A percentile compares a stretch with the other conserved stretches of the same genome.
Evolutionary conservation across 2,113 vertebrate genomes (phyloP).

Genomic region (Shinisaurus crocodilurus): DNA sequence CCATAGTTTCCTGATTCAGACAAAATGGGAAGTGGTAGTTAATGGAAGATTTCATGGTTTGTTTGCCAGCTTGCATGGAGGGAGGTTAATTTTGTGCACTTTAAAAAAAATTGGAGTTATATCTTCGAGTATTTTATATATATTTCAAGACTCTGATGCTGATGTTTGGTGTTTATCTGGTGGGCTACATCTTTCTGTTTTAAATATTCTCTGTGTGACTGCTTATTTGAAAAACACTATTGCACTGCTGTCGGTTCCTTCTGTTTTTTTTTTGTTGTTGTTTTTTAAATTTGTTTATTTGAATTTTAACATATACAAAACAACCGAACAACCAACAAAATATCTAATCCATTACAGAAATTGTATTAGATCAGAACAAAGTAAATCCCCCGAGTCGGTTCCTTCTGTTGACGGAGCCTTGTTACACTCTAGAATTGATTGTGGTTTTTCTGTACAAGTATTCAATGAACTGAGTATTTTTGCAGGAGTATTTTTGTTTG

Average conservation of each 20-base stretch:
- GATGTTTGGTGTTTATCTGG: not conserved
- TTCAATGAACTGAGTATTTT: not conserved
- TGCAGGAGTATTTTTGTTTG: not conserved
- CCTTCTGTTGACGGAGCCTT: no score
- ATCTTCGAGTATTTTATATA: not conserved
- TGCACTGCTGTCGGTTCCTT: not conserved
- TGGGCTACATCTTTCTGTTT: not conserved
- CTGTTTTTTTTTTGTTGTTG: no score
- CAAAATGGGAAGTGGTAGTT: not conserved
- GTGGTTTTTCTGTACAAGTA: not conserved
- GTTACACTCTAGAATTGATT: not conserved
- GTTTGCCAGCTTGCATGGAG: not conserved
- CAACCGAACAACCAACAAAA: no score
- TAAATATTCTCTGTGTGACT: no score
- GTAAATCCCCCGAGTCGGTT: no score
- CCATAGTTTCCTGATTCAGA: not conserved
- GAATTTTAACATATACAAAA: no score
- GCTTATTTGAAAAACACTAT: not conserved
- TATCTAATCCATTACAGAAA: no score
- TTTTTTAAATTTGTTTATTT: no score
- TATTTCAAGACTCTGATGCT: not conserved
- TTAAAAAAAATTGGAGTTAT: not conserved
- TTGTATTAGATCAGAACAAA: no score
- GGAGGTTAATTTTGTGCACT: not conserved
- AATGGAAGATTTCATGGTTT: not conserved